Evolutionary conservation across 2,113 vertebrate genomes (phyloP), one percentile per base, ranked within the genome.

Genomic region (Saccopteryx leptura): DNA sequence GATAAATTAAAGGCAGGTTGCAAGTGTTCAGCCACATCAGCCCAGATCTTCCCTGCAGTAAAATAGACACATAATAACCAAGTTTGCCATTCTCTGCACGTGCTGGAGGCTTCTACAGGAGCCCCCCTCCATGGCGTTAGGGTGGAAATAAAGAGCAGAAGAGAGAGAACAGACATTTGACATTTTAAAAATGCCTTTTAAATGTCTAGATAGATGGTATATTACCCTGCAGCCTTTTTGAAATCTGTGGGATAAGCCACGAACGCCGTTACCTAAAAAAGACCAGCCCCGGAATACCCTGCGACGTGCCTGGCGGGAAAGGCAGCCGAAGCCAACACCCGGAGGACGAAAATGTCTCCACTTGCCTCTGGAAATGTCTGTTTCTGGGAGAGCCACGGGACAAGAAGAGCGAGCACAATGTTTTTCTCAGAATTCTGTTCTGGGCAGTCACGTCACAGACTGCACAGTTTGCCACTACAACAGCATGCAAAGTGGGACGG

Each of bases 121-220:
- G 48, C 96, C 86, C 86, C 23, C 63, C 39, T 58, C 76, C 54
- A 7, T 1, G 94, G 61, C 95, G 39, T 75, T 86, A 13, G 89
- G 88, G 84, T 88, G 82, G 94, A 94, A 96, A 58, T 60, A 78
- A 91, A 86, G 50, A 7, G 3, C 9, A 23, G 95, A 75, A 3
- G 84, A 88, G 71, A 56, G 48, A 78, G 74, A 90, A 96, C 52
- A 74, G 80, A 93, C 97, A 95, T 95, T 83, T 96, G 94, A 74
- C 95, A 96, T 98, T 98, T 97, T 60, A 75, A 93, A 97, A 98
- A 92, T 90, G 96, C 85, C 72, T 95, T 78, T 96, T 91, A 96
- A 97, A 96, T 96, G 94, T 96, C 96, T 97, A 50, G 84, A 92
- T 96, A 97, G 93, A 93, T 79, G 79, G 94, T 95, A 95, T 93